Evolutionary conservation across 1,140 invertebrate species (phyloP).

Genomic region (Manduca sexta): DNA sequence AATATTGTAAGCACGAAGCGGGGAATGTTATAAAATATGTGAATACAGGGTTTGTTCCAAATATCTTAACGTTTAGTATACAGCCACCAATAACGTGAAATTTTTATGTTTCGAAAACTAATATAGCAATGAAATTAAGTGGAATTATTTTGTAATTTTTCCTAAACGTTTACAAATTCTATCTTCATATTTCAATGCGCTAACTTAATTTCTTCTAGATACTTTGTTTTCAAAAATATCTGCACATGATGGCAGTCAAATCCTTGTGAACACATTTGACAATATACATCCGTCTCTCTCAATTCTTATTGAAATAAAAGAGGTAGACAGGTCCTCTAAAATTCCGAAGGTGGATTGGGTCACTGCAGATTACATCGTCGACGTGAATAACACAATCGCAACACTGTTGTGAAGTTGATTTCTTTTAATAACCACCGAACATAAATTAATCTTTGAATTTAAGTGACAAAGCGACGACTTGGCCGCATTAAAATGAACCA

Average conservation of each 20-base stretch:
- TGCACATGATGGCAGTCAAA: too few species aligned
- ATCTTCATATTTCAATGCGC: neutral
- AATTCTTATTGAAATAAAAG: too few species aligned
- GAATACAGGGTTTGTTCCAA: too few species aligned
- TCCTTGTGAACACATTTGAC: too few species aligned
- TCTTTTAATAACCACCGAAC: constrained; percentile 25
- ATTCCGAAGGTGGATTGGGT: neutral
- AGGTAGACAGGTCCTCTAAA: neutral
- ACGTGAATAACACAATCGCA: constrained; percentile 35
- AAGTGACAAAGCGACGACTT: constrained; percentile 30
- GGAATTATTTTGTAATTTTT: neutral
- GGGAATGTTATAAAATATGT: too few species aligned
- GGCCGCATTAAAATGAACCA: too few species aligned
- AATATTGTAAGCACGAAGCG: neutral
- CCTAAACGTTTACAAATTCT: neutral
- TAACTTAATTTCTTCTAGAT: too few species aligned
- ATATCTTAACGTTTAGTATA: too few species aligned
- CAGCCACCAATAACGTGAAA: too few species aligned
- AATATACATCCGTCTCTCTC: neutral
- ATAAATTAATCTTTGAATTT: constrained; percentile 46
- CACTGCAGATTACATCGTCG: constrained; percentile 35
- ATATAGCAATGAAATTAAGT: too few species aligned
- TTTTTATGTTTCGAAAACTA: too few species aligned
- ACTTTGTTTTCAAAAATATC: too few species aligned
- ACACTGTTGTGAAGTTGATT: constrained; percentile 36